Base-by-base conservation (phyloP, 1,140 invertebrate genomes). In the Chymomyza costata region DNA sequence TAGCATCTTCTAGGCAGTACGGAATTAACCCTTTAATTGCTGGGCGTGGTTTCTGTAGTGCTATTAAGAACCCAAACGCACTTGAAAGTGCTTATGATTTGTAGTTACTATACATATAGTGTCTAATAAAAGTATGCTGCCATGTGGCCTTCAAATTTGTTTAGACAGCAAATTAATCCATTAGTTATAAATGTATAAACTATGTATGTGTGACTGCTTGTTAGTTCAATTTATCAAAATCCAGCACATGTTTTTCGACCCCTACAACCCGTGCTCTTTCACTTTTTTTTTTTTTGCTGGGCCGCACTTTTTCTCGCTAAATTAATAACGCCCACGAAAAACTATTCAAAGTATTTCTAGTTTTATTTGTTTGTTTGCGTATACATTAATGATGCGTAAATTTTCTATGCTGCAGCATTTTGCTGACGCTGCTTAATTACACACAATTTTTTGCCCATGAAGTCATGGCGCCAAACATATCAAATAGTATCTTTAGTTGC, bases 331-430 rank as follows among this genome's bases (percentile, higher is more conserved):
- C 44, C 37, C n/a, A n/a, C n/a, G n/a, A n/a, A n/a, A n/a, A n/a
- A n/a, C n/a, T n/a, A 35, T 35, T 43, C 15, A 30, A 31, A 37
- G 46, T 48, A 37, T 50, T 30, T 51, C 38, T 48, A 31, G n/a
- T n/a, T 55, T 62, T 62, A 43, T 50, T 58, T 60, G 38, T 55
- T 54, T 48, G 53, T 53, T 43, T 43, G 35, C 57, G 49, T 45
- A 41, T 64, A 47, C 40, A 50, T 67, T 80, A 80, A 78, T 81
- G 73, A 78, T 68, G 73, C 73, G 64, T 78, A 52, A 45, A 80
- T 48, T 34, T 45, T 66, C 64, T 80, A 34, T 60, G 40, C 59
- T 68, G 66, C 55, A 62, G 45, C n/a, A n/a, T 65, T 54, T 40
- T 40, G 11, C 46, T 49, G 37, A 34, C 41, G 59, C 54, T n/a